Conservation (phyloP, 2,888 invertebrate species). For the Tiliacea citrago region DNA sequence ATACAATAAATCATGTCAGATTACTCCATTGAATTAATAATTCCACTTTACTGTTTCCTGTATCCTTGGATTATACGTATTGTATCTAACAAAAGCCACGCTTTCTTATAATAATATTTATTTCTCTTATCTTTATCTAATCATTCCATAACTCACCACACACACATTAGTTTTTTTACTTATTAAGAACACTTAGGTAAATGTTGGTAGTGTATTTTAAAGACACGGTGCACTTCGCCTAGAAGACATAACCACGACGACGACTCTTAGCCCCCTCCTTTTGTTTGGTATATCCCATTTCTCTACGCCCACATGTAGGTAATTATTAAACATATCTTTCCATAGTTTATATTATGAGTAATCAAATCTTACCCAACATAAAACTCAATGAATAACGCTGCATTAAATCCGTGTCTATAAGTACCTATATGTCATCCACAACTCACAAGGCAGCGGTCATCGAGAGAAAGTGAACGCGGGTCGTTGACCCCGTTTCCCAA, state of each 20-base stretch:
- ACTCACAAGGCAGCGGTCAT: conserved; percentile 56
- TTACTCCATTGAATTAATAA: too few relatives aligned
- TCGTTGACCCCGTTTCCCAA: conserved; percentile 67
- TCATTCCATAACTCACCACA: background rate
- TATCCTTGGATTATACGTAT: background rate
- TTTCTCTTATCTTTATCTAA: background rate
- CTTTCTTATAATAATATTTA: background rate
- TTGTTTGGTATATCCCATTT: background rate
- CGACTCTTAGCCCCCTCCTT: background rate
- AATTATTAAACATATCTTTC: conserved; percentile 4
- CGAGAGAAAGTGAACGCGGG: conserved; percentile 72
- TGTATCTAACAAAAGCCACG: background rate
- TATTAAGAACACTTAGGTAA: background rate
- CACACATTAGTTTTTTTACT: background rate
- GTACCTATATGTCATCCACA: conserved; percentile 59
- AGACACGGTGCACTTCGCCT: background rate
- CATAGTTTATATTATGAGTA: background rate
- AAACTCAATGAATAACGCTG: conserved; percentile 48
- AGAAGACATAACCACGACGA: background rate
- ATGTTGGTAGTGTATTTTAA: background rate
- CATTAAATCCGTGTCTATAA: conserved; percentile 48
- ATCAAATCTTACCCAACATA: conserved; percentile 32
- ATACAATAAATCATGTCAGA: too few relatives aligned
- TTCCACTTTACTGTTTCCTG: background rate
- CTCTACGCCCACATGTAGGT: background rate